Percentiles rank a stretch among this genome's conserved stretches.
Evolutionary conservation across 2,113 vertebrate genomes (phyloP).

Genomic region (Uropsilus gracilis): DNA sequence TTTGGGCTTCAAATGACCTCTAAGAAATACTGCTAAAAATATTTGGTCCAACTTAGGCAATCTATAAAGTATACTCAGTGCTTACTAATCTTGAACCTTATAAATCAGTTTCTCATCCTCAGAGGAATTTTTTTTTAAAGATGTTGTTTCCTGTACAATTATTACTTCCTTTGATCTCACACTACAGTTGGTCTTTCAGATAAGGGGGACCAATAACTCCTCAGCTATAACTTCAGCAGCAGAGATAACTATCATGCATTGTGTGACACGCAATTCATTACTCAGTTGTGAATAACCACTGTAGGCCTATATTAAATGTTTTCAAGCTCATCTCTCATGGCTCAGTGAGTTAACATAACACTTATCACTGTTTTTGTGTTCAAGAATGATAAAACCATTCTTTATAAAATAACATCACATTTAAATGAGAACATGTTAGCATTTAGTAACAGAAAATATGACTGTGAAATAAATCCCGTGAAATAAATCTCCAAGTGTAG

Average conservation of each 20-base stretch:
- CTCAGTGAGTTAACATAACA: slow-evolving; percentile 68
- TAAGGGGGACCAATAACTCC: slow-evolving; percentile 85
- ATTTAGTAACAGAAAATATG: slow-evolving; percentile 44
- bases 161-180: slow-evolving; percentile 87
- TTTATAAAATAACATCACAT: slow-evolving; percentile 41
- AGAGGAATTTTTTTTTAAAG: slow-evolving; percentile 77
- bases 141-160: slow-evolving; percentile 85
- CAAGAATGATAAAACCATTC: slow-evolving; percentile 21
- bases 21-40: slow-evolving; percentile 24
- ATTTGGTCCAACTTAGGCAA: slow-evolving; percentile 43
- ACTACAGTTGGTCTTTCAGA: slow-evolving; percentile 78
- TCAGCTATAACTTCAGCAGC: slow-evolving; percentile 82
- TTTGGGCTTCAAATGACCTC: slow-evolving; percentile 3
- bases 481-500: slow-evolving; percentile 32
- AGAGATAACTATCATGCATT: slow-evolving; percentile 84
- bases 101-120: slow-evolving; percentile 78
- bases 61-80: slow-evolving; percentile 37
- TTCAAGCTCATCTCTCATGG: slow-evolving; percentile 75
- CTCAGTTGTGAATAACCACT: slow-evolving; percentile 77
- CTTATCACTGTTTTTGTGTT: slow-evolving; percentile 43
- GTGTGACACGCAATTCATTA: slow-evolving; percentile 77
- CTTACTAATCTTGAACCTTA: slow-evolving; percentile 77
- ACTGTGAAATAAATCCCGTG: slow-evolving; percentile 13
- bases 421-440: slow-evolving; percentile 46
- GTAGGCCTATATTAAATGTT: slow-evolving; percentile 80